Evolutionary conservation across 2,113 vertebrate species (phyloP).

Genomic region (Dryoscopus gambensis): DNA sequence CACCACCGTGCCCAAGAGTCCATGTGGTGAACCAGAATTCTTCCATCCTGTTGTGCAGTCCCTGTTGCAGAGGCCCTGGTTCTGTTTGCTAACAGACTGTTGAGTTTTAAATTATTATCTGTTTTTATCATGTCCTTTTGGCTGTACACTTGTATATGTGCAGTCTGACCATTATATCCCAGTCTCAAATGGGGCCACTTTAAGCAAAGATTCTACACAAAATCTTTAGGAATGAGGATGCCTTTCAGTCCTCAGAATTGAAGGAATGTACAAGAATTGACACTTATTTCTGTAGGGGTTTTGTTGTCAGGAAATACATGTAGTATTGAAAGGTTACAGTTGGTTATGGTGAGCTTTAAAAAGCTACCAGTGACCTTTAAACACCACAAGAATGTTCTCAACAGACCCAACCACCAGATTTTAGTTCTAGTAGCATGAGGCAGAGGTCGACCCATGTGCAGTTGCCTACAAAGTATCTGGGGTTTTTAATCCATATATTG

Average conservation of each 20-base stretch:
- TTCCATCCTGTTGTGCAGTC: background rate
- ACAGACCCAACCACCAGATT: background rate
- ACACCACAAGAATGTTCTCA: background rate
- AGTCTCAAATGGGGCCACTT: background rate
- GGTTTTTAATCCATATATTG: background rate
- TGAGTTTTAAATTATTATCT: background rate
- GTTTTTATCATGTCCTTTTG: background rate
- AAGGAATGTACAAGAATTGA: background rate
- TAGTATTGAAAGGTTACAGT: background rate
- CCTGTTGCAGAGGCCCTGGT: background rate
- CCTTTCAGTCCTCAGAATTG: background rate
- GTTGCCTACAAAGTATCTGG: background rate
- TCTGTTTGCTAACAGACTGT: background rate
- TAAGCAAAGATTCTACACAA: background rate
- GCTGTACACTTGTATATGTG: fast-evolving
- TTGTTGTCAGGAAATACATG: background rate
- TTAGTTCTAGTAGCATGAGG: background rate
- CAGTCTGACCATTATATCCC: background rate
- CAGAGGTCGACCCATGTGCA: background rate
- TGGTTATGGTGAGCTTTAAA: background rate
- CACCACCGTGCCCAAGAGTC: background rate
- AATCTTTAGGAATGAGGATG: background rate
- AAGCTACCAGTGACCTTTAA: background rate
- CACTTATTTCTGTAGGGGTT: background rate
- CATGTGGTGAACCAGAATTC: background rate